A percentile compares a stretch with the other conserved stretches of the same genome.
phyloP scores from a whole-genome alignment of 1,140 invertebrate species.

The Philopotamus ludificatus region DNA sequence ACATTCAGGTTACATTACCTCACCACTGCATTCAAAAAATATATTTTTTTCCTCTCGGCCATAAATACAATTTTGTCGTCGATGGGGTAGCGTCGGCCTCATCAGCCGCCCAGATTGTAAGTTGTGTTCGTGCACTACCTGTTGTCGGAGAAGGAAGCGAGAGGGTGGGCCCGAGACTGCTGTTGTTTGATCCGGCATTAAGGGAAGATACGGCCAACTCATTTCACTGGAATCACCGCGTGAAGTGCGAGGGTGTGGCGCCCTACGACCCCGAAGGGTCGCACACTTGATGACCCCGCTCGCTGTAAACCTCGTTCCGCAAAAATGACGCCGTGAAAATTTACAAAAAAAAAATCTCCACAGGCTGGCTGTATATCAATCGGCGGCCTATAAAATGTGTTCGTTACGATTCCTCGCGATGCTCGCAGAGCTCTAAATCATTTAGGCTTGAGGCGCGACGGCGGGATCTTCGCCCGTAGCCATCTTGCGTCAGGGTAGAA shows the following conservation, averaged over 20 bases:
- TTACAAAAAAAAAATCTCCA: too few relatives aligned
- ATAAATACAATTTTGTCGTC: neutral
- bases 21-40: neutral
- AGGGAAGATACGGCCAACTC: slow-evolving; percentile 34
- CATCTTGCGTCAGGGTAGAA: slow-evolving; percentile 22
- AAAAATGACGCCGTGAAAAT: too few relatives aligned
- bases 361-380: slow-evolving; percentile 35
- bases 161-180: slow-evolving; percentile 10
- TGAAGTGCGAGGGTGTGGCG: slow-evolving; percentile 30
- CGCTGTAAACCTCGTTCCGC: too few relatives aligned
- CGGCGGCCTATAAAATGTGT: slow-evolving; percentile 15
- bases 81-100: neutral
- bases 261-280: slow-evolving; percentile 12
- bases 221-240: slow-evolving; percentile 32
- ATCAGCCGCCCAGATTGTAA: slow-evolving; percentile 24
- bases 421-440: slow-evolving; percentile 33
- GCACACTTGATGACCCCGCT: slow-evolving; percentile 1
- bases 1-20: neutral
- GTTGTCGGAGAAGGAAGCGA: neutral
- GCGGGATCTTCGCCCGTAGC: slow-evolving; percentile 15
- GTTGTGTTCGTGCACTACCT: slow-evolving; percentile 17
- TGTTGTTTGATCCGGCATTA: slow-evolving; percentile 36
- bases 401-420: slow-evolving; percentile 19
- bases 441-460: slow-evolving; percentile 31
- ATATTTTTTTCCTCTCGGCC: neutral